Conservation (phyloP, 2,113 vertebrate genomes). For the Pedetes capensis region DNA sequence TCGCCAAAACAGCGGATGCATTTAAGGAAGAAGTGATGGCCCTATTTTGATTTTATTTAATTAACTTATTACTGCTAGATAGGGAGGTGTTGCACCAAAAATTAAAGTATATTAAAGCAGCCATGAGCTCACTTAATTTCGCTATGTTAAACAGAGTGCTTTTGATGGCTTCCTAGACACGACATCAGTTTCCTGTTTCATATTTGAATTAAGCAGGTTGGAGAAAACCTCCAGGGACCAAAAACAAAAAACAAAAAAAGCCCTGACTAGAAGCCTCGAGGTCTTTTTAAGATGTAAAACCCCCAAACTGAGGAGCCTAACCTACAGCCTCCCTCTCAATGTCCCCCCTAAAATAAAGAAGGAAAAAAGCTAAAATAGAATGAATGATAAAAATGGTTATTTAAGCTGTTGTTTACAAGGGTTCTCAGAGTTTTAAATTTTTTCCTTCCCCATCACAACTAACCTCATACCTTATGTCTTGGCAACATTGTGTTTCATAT, state of each 20-base stretch:
- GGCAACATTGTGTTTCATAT: not conserved
- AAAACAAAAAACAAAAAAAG: too few relatives aligned
- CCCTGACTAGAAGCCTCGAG: not conserved
- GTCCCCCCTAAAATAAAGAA: not conserved
- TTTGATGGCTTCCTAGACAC: slow-evolving; percentile 76
- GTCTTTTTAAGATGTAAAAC: not conserved
- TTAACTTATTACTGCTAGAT: slow-evolving; percentile 64
- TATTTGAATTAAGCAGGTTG: slow-evolving; percentile 31
- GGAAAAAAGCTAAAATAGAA: not conserved
- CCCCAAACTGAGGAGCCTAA: not conserved
- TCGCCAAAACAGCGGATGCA: slow-evolving; percentile 13
- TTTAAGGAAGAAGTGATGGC: slow-evolving; percentile 55
- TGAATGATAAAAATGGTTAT: not conserved
- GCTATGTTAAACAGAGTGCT: slow-evolving; percentile 70
- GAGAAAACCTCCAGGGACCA: not conserved
- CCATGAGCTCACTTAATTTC: slow-evolving; percentile 76
- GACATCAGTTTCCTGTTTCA: slow-evolving; percentile 77
- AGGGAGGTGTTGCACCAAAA: slow-evolving; percentile 65
- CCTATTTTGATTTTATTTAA: slow-evolving; percentile 50
- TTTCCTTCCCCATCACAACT: not conserved
- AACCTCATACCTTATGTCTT: not conserved
- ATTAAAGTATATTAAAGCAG: slow-evolving; percentile 56
- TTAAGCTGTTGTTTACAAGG: not conserved
- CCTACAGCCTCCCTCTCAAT: not conserved
- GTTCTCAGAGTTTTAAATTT: not conserved